These are phyloP conservation scores for Nysson spinosus DNA, from an alignment of 2,888 invertebrate species.

Conservation along the genomic window DNA sequence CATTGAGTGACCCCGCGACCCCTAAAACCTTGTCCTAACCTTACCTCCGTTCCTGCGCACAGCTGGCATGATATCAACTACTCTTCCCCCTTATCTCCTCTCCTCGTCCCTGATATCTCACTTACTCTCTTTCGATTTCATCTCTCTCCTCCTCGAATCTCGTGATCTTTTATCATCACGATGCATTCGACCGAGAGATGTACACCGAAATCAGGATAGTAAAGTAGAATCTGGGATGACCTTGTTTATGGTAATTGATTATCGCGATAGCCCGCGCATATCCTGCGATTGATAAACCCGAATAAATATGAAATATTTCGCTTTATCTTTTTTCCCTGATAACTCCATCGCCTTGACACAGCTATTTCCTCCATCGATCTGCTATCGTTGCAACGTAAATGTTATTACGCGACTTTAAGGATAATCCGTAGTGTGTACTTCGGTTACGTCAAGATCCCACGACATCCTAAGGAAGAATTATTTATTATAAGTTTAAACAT, in stretches of 20 bases:
- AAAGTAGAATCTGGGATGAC: not conserved
- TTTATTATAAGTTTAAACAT: too few relatives aligned
- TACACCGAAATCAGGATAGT: not conserved
- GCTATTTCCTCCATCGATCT: slow-evolving; percentile 22
- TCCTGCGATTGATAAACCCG: not conserved
- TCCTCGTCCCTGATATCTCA: slow-evolving; percentile 19
- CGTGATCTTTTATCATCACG: slow-evolving; percentile 8
- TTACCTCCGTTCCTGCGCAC: slow-evolving; percentile 68
- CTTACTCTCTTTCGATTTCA: too few relatives aligned
- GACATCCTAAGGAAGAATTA: too few relatives aligned
- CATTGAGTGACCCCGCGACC: slow-evolving; percentile 67
- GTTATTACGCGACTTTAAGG: slow-evolving; percentile 15
- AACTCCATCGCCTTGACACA: slow-evolving; percentile 3
- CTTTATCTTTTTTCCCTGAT: slow-evolving; percentile 5
- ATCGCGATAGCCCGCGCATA: not conserved
- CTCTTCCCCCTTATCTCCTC: slow-evolving; percentile 12
- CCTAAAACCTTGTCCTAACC: slow-evolving; percentile 68
- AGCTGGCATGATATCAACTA: slow-evolving; percentile 72
- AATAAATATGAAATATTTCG: not conserved
- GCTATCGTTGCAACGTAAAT: slow-evolving; percentile 2
- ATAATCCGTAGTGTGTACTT: slow-evolving; percentile 24
- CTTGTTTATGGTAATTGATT: slow-evolving; percentile 8
- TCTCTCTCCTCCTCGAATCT: slow-evolving; percentile 9
- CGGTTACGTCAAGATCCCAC: slow-evolving; percentile 3
- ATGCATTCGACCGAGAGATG: not conserved